Evolutionary conservation across 1,140 invertebrate species (phyloP), one percentile per base, ranked within the genome.

Genomic region (Melipona quadrifasciata): DNA sequence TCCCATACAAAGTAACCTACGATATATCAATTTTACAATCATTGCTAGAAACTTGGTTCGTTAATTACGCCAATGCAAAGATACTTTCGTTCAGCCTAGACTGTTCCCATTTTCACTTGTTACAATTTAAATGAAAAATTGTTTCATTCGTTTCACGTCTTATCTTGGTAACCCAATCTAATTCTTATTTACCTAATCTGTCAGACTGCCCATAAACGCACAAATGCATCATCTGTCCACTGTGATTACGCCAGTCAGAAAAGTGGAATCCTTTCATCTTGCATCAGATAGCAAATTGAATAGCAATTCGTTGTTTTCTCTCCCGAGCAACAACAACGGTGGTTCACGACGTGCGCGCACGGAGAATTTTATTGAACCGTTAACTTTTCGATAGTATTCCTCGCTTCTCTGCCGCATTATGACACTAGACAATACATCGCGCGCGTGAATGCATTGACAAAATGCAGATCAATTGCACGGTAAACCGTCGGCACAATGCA

Each of bases 331-430:
- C 31, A 47, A 39, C 21, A 8, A 47, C 39, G 8, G 39, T 47
- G 47, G 31, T 68, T 53, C 53, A 17, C 31, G 19, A 24, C 6
- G 31, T 47, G 39, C 27, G 4, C 21, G 10, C 10, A 24, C 39
- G 8, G 39, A 47, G 39, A 47, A 67, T 65, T 81, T 81, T 74
- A 64, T 75, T 67, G 21, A 3, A 73, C 27, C 16, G 47, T 51
- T 47, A 53, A 55, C 39, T 61, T 39, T 27, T 27, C 58, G 19
- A 31, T 61, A 11, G 12, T 80, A n/a, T 72, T 72, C 31, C 34
- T 51, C 39, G 47, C 14, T 34, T 34, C 11, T 6, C 12, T 34
- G 24, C 6, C 21, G 51, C 72, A 55, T 79, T 68, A 67, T 21
- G 47, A 51, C 34, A 64, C 47, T 24, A 31, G 16, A 71, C 53